Evolutionary conservation across 2,797 vertebrate species (phyloP).

Genomic region (Argya squamiceps): DNA sequence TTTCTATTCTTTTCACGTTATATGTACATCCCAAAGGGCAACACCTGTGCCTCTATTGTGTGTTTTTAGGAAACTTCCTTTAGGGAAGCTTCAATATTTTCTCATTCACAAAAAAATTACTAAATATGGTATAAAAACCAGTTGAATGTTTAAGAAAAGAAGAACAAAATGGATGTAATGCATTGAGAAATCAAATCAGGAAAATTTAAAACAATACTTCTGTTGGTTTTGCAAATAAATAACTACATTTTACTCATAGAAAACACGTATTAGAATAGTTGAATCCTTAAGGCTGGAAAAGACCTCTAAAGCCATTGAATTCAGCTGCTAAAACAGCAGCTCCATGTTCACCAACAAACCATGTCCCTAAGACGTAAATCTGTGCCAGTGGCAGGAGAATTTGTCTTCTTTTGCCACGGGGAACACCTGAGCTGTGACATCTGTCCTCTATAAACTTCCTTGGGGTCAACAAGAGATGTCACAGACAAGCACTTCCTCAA

Average conservation of each 20-base stretch:
- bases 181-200: background rate
- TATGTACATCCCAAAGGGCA: background rate
- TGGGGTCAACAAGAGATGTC: background rate
- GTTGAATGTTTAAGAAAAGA: background rate
- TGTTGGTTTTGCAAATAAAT: background rate
- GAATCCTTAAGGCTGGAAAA: background rate
- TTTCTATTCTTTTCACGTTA: background rate
- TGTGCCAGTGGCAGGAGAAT: background rate
- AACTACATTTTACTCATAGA: background rate
- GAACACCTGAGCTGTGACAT: background rate
- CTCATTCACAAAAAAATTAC: background rate
- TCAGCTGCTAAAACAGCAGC: background rate
- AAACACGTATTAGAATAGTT: background rate
- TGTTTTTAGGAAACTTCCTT: background rate
- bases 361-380: too few species aligned
- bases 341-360: background rate
- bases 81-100: background rate
- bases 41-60: fast-evolving
- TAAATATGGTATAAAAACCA: fast-evolving
- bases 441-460: background rate
- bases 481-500: background rate
- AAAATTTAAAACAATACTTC: background rate
- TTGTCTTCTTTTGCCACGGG: background rate
- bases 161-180: background rate
- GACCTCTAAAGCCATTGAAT: background rate